Conservation (phyloP, 2,888 invertebrate genomes). For the Epiperipatus broadwayi region DNA sequence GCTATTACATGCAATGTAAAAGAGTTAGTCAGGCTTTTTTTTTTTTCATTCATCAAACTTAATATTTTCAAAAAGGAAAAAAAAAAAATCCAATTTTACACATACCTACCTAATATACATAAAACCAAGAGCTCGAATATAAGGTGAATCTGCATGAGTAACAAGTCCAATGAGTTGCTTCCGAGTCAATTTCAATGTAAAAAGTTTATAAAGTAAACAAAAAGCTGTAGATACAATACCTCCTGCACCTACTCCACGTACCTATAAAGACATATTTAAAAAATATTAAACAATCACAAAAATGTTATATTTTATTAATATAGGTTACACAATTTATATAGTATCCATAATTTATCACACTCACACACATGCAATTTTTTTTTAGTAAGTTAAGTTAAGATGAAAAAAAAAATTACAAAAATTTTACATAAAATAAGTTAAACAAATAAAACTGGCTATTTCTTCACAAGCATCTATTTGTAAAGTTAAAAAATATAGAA, state of each 20-base stretch:
- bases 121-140: conserved; percentile 81
- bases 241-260: conserved; percentile 94
- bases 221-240: conserved; percentile 99
- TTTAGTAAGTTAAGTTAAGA: too few species aligned
- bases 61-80: not conserved
- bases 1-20: too few species aligned
- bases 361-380: too few species aligned
- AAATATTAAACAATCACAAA: conserved; percentile 6
- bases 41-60: too few species aligned
- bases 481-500: too few species aligned
- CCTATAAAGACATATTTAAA: too few species aligned
- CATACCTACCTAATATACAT: conserved; percentile 47
- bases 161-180: conserved; percentile 91
- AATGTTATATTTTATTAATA: not conserved
- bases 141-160: conserved; percentile 87
- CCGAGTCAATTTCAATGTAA: conserved; percentile 83
- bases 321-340: conserved; percentile 5
- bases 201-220: conserved; percentile 93
- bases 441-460: too few species aligned
- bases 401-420: too few species aligned
- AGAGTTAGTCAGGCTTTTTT: too few species aligned
- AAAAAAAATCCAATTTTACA: conserved; percentile 42
- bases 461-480: too few species aligned
- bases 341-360: too few species aligned
- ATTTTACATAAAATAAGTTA: too few species aligned